These are phyloP conservation scores for Gnathochromis pfefferi DNA, from an alignment of 2,113 vertebrate species.

Conservation along the genomic window DNA sequence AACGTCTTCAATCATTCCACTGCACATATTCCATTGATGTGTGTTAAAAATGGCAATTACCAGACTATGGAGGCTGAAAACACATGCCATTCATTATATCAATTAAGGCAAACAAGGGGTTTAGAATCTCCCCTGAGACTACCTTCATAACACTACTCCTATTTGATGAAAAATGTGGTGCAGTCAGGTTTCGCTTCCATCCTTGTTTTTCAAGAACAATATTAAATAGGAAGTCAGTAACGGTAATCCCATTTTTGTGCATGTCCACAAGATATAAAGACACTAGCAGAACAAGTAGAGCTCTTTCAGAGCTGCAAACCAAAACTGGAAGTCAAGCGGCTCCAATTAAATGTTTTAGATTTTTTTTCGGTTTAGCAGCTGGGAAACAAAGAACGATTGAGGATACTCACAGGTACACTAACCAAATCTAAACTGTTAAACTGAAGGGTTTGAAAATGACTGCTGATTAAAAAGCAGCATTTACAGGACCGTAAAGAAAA, in stretches of 20 bases:
- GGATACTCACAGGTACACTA: background rate
- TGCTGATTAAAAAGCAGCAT: background rate
- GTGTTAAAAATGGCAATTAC: conserved; percentile 76
- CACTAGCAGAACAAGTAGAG: background rate
- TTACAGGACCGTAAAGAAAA: background rate
- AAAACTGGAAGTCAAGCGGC: background rate
- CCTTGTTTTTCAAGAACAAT: conserved; percentile 16
- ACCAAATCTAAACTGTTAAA: background rate
- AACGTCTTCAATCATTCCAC: conserved; percentile 62
- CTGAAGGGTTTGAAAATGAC: background rate
- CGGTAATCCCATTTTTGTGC: background rate
- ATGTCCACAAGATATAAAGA: background rate
- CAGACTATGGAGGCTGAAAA: conserved; percentile 59
- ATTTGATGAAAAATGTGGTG: conserved; percentile 47
- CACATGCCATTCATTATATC: conserved; percentile 70
- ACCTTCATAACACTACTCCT: conserved; percentile 48
- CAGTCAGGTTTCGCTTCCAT: conserved; percentile 28
- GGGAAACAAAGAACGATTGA: background rate
- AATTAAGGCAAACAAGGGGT: conserved; percentile 73
- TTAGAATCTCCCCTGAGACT: conserved; percentile 65
- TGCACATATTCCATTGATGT: conserved; percentile 65
- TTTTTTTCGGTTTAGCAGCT: background rate
- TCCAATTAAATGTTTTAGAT: background rate
- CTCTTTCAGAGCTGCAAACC: background rate
- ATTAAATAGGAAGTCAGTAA: background rate